Evolutionary conservation across 2,113 vertebrate species (phyloP), one percentile per base, ranked within the genome.

Genomic region (Cyprinodon brontotheroides): DNA sequence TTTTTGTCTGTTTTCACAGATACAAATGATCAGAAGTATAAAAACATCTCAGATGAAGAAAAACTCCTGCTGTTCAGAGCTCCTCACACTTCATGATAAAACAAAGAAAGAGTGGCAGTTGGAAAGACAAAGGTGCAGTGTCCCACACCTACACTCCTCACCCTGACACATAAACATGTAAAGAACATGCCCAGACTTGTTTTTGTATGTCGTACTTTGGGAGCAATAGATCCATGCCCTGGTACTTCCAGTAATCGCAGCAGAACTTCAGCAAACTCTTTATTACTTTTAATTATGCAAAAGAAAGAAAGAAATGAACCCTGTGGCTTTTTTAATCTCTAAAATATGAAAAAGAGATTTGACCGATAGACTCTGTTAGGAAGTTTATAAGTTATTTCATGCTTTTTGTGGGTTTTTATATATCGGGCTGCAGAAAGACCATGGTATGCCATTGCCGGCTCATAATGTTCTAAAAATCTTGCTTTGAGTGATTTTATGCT

Each of bases 41-140:
- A 80, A 79, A 75, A 71, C 29, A 37, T 53, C 20, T 65, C 86
- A 1, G 91, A 87, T 0, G 93, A 95, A 41, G 89, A 86, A 57
- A 95, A 91, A 84, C 83, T n/a, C n/a, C 82, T 79, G 86, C 50
- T 96, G 95, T 88, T 89, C 89, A 29, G 85, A 91, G 53, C 93
- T 98, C 68, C 95, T 98, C 75, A 88, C 87, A 45, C 84, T 72
- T 15, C 92, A 94, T 36, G 93, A 97, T 78, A 87, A 79, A 79
- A 83, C 80, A 63, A 95, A 87, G 82, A 82, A n/a, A 68, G 94
- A 95, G 74, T 98, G 96, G 96, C 95, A 96, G 79, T 67, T 97
- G 96, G 96, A 40, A 98, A 96, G 90, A 96, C 95, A 69, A 98
- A 98, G 96, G 96, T 98, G 65, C 65, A 75, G 62, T 62, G 57